phyloP scores from a whole-genome alignment of 1,140 invertebrate genomes.

The Rhizoglyphus robini region DNA sequence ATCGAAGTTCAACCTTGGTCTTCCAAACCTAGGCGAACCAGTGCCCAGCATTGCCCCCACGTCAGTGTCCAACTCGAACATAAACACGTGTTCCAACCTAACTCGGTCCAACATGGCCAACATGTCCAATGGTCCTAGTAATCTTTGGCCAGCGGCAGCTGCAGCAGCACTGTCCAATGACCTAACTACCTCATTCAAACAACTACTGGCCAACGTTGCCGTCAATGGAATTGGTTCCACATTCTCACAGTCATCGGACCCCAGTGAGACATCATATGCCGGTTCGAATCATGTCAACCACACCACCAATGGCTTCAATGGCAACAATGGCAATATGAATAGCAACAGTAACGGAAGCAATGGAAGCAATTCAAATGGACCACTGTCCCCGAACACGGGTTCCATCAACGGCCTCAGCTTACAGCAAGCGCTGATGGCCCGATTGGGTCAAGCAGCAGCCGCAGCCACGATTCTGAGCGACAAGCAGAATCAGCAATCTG shows the following conservation, averaged over 20 bases:
- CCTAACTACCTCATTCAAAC: not conserved
- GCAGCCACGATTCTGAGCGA: not conserved
- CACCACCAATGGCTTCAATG: not conserved
- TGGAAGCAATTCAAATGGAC: not conserved
- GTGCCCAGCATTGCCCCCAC: not conserved
- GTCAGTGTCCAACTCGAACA: not conserved
- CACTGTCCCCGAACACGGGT: not conserved
- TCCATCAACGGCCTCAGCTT: not conserved
- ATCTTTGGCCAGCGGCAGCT: slow-evolving; percentile 6
- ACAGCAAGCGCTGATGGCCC: slow-evolving; percentile 6
- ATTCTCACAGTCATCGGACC: not conserved
- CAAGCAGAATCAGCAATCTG: not conserved
- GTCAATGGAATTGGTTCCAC: not conserved
- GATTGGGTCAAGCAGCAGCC: slow-evolving; percentile 5
- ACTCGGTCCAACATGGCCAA: not conserved
- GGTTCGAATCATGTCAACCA: not conserved
- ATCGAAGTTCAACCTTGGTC: not conserved
- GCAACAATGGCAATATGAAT: not conserved
- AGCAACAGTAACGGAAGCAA: not conserved
- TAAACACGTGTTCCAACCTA: not conserved
- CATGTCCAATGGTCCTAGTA: no score
- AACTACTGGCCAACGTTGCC: not conserved
- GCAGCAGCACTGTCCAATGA: not conserved
- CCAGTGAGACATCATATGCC: not conserved
- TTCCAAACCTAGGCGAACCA: not conserved